These are phyloP conservation scores for Eulemur rufifrons DNA, from an alignment of 2,113 vertebrate species.

Conservation along the genomic window DNA sequence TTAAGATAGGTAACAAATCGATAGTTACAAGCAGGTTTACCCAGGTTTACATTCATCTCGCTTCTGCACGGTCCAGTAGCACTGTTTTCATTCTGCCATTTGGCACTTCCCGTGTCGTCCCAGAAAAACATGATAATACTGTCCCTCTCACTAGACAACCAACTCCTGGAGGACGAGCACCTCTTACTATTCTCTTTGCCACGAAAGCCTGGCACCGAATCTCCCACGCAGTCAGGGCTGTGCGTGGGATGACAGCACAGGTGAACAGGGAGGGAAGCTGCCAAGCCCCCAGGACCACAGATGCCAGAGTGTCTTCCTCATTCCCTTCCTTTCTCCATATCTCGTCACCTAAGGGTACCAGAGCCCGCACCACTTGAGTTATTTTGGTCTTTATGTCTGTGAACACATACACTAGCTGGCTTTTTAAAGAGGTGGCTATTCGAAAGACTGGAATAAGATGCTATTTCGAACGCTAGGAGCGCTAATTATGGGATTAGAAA, in stretches of 20 bases:
- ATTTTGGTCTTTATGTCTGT: constrained; percentile 57
- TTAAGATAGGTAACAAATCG: not conserved
- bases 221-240: not conserved
- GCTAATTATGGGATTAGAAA: constrained; percentile 47
- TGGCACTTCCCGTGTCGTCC: fast-evolving
- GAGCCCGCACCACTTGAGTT: not conserved
- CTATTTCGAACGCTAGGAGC: not conserved
- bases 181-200: not conserved
- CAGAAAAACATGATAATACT: not conserved
- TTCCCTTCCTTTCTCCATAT: not conserved
- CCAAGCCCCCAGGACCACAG: not conserved
- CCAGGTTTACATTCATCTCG: not conserved
- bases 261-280: fast-evolving
- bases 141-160: not conserved
- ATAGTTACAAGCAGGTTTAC: not conserved
- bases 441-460: constrained; percentile 27
- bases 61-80: fast-evolving
- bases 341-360: not conserved
- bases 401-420: not conserved
- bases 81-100: not conserved
- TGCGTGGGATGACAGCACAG: not conserved
- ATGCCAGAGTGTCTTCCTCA: not conserved
- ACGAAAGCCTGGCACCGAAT: not conserved
- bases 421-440: constrained; percentile 55
- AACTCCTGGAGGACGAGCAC: not conserved